phyloP scores from a whole-genome alignment of 2,113 vertebrate species.

The Lethenteron reissneri region DNA sequence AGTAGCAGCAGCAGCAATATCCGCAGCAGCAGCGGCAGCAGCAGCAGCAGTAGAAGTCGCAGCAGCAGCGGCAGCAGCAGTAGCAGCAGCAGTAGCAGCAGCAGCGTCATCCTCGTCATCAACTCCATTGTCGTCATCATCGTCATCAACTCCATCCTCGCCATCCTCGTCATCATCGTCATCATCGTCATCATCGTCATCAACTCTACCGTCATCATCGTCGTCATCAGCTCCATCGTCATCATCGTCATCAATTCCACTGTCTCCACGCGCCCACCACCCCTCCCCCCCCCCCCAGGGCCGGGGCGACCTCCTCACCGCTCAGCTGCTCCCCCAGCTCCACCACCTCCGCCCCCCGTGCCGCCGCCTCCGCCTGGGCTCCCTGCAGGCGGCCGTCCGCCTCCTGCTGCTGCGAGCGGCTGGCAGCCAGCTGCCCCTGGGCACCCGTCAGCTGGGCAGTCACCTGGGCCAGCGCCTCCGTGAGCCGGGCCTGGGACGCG shows the following conservation, averaged over 20 bases:
- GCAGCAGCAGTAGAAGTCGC: too few relatives aligned
- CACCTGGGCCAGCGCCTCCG: constrained; percentile 46
- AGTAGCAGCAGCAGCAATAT: not conserved
- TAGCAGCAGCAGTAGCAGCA: too few relatives aligned
- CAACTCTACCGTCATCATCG: not conserved
- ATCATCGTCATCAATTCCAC: not conserved
- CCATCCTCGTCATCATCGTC: not conserved
- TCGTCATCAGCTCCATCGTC: not conserved
- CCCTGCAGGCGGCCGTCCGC: constrained; percentile 37
- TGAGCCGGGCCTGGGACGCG: constrained; percentile 40
- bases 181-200: not conserved
- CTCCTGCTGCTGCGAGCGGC: constrained; percentile 47
- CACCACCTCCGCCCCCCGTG: constrained; percentile 19
- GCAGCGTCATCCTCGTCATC: not conserved
- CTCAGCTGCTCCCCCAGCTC: constrained; percentile 36
- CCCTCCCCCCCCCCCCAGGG: not conserved
- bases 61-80: too few relatives aligned
- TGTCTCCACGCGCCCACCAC: not conserved
- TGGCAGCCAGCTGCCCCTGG: constrained; percentile 47
- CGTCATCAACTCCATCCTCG: not conserved
- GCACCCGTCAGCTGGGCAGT: constrained; percentile 46
- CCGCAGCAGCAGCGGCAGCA: not conserved
- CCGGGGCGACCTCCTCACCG: constrained; percentile 22
- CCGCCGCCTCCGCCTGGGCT: constrained; percentile 33
- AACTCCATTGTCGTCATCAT: not conserved